Base-by-base conservation (phyloP, 2,113 vertebrate species). In the Argyrosomus japonicus region DNA sequence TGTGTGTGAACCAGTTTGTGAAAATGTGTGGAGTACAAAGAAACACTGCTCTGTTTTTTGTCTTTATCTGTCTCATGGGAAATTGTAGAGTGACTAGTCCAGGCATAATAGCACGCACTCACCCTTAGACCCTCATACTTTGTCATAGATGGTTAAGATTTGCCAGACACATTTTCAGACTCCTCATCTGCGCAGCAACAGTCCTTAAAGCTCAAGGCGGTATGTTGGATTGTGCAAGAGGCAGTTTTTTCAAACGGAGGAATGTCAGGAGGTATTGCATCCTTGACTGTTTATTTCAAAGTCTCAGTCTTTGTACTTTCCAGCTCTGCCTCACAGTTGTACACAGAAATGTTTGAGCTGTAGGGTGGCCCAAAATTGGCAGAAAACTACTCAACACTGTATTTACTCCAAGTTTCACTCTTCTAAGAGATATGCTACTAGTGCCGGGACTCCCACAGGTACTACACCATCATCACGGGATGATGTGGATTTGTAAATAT, bases 81-180 rank as follows among this genome's bases (percentile, higher is more conserved):
- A 68, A 48, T 53, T 77, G 45, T 7, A 78, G 51, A 36, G 72
- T 43, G 68, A 75, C 60, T 48, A 43, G 54, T 74, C n/a, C 58
- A 56, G 36, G 60, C 69, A 40, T 45, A 83, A 61, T 62, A 56
- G 68, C 72, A 86, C 6, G 6, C 65, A 56, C 53, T 81, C 80
- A 51, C 77, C 57, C 47, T 73, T 36, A 17, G 21, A 63, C 32
- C 73, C 21, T 23, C 75, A 23, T 58, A 32, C 68, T 87, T 83
- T 84, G 64, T 86, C 87, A 83, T 32, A 68, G 62, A 68, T 15
- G 0, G 76, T 77, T 88, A 84, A 79, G 75, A 90, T 84, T 65
- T 84, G n/a, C 81, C 82, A 90, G 83, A 83, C 73, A 69, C 69
- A 62, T 83, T 84, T 91, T 88, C 63, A 76, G 64, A 62, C 75